Conservation (phyloP, 2,113 vertebrate species). For the Ctenomys sociabilis region DNA sequence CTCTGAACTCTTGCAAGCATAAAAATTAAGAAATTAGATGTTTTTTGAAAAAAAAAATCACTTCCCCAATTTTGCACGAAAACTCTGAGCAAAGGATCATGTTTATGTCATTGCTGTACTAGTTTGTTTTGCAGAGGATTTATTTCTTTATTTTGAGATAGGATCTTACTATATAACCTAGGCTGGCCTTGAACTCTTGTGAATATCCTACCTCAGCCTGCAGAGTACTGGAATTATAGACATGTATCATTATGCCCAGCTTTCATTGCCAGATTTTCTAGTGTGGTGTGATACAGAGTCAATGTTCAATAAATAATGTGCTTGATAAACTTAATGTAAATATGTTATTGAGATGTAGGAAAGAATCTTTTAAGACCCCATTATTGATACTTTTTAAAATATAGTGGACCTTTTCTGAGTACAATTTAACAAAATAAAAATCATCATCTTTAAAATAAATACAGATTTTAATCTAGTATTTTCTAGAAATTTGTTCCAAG, state of each 20-base stretch:
- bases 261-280: background rate
- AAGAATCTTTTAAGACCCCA: background rate
- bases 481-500: constrained; percentile 31
- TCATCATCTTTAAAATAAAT: constrained; percentile 41
- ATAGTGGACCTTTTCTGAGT: background rate
- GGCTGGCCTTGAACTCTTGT: background rate
- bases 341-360: constrained; percentile 2
- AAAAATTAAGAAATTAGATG: background rate
- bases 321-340: constrained; percentile 20
- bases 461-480: constrained; percentile 35
- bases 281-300: background rate
- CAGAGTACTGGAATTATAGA: background rate
- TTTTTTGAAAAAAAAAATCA: background rate
- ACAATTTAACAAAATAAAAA: constrained; percentile 35
- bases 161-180: background rate
- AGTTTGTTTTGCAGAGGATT: background rate
- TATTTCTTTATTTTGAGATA: background rate
- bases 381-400: background rate
- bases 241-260: background rate
- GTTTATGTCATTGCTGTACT: background rate
- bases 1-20: background rate
- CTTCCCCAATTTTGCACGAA: background rate
- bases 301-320: background rate
- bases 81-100: background rate
- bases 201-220: background rate